Evolutionary conservation across 2,888 invertebrate genomes (phyloP).

Genomic region (Ligdia adustata): DNA sequence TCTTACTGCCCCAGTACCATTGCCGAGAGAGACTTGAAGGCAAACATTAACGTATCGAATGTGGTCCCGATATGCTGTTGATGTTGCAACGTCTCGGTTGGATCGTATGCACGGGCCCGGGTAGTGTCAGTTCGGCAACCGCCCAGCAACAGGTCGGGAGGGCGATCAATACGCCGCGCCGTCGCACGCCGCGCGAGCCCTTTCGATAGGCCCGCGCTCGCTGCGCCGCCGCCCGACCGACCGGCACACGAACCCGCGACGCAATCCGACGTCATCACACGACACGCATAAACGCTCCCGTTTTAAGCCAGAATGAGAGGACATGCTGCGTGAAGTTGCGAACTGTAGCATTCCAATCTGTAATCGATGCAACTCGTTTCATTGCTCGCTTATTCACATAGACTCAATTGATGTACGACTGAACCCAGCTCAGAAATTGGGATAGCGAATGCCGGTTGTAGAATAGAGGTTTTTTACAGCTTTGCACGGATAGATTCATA

Average conservation of each 20-base stretch:
- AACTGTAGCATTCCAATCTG: slow-evolving; percentile 16
- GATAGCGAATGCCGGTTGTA: too few species aligned
- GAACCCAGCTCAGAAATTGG: not conserved
- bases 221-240: slow-evolving; percentile 37
- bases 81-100: slow-evolving; percentile 45
- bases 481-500: too few species aligned
- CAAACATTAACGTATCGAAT: not conserved
- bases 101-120: slow-evolving; percentile 53
- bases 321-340: slow-evolving; percentile 13
- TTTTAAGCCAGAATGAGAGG: slow-evolving; percentile 19
- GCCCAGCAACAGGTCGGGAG: slow-evolving; percentile 79
- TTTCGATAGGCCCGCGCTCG: slow-evolving; percentile 50
- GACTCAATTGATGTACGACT: not conserved
- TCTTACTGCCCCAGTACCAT: too few species aligned
- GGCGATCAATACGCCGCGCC: slow-evolving; percentile 74
- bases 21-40: too few species aligned
- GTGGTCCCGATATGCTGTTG: slow-evolving; percentile 18
- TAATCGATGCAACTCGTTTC: slow-evolving; percentile 19
- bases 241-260: slow-evolving; percentile 34
- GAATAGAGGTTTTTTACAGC: not conserved
- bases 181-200: slow-evolving; percentile 65
- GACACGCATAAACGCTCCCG: slow-evolving; percentile 39
- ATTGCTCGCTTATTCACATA: not conserved
- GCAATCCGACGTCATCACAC: slow-evolving; percentile 38
- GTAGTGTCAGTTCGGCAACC: slow-evolving; percentile 50